Conservation (phyloP, 2,113 vertebrate species). For the Oenanthe oenanthe region DNA sequence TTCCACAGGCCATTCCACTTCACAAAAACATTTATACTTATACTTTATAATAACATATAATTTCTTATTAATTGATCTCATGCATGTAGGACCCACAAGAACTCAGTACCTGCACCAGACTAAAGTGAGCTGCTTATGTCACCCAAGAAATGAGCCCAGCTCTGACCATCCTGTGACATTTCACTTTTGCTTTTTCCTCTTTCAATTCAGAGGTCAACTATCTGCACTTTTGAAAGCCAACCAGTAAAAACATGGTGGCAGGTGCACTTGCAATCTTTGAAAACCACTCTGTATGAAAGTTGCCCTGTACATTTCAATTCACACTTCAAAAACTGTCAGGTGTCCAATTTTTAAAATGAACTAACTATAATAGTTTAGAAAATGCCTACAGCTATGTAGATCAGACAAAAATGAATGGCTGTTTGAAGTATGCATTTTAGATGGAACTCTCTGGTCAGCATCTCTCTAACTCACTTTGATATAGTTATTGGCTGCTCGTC, state of each 20-base stretch:
- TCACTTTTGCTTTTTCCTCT: background rate
- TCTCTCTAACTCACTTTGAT: background rate
- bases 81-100: background rate
- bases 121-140: background rate
- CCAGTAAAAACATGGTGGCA: background rate
- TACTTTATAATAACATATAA: too few relatives aligned
- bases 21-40: background rate
- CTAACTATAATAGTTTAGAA: background rate
- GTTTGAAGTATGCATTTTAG: constrained; percentile 7
- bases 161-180: background rate
- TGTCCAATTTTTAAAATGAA: background rate
- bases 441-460: background rate
- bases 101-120: background rate
- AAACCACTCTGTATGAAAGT: background rate
- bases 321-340: background rate
- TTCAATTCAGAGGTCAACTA: background rate
- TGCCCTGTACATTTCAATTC: background rate
- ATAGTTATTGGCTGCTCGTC: background rate
- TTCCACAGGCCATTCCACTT: background rate
- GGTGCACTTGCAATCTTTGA: background rate
- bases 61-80: background rate
- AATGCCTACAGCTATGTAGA: background rate
- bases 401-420: background rate
- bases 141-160: background rate
- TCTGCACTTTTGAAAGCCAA: background rate